A percentile compares a stretch with the other conserved stretches of the same genome.
Evolutionary conservation across 2,888 invertebrate genomes (phyloP).

Genomic region (Orthosia gracilis): DNA sequence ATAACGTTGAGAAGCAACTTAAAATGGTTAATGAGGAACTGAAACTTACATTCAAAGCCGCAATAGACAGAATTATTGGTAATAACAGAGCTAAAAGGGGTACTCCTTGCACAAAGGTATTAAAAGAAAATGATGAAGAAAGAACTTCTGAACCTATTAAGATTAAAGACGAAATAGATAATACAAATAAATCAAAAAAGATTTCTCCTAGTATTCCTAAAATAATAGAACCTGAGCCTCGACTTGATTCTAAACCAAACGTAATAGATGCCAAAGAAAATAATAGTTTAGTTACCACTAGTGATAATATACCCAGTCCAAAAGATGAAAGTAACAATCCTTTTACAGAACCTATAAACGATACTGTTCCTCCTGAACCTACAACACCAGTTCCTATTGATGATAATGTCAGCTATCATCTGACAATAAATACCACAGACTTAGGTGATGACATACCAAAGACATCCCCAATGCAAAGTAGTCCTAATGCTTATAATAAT

Average conservation of each 20-base stretch:
- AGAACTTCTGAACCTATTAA: constrained; percentile 23
- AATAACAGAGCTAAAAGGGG: constrained; percentile 70
- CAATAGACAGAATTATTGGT: constrained; percentile 82
- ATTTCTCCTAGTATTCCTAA: constrained; percentile 27
- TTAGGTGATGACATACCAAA: constrained; percentile 66
- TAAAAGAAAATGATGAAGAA: constrained; percentile 45
- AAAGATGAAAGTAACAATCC: constrained; percentile 56
- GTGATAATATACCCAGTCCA: constrained; percentile 21
- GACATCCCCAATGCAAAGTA: constrained; percentile 60
- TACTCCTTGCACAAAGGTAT: constrained; percentile 55
- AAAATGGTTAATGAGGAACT: constrained; percentile 84
- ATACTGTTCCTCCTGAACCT: constrained; percentile 39
- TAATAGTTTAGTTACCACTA: constrained; percentile 24
- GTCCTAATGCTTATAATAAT: constrained; percentile 58
- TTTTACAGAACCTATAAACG: constrained; percentile 55
- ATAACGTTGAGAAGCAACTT: constrained; percentile 79
- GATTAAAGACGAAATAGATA: constrained; percentile 43
- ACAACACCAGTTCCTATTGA: constrained; percentile 70
- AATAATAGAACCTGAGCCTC: constrained; percentile 26
- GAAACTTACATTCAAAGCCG: constrained; percentile 83
- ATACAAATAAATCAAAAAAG: constrained; percentile 19
- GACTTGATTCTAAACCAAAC: constrained; percentile 25
- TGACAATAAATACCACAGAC: constrained; percentile 86
- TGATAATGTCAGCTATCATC: constrained; percentile 84
- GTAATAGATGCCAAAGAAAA: constrained; percentile 45